These are phyloP conservation scores for Tachystola acroxantha DNA, from an alignment of 2,888 invertebrate species.

Conservation along the genomic window DNA sequence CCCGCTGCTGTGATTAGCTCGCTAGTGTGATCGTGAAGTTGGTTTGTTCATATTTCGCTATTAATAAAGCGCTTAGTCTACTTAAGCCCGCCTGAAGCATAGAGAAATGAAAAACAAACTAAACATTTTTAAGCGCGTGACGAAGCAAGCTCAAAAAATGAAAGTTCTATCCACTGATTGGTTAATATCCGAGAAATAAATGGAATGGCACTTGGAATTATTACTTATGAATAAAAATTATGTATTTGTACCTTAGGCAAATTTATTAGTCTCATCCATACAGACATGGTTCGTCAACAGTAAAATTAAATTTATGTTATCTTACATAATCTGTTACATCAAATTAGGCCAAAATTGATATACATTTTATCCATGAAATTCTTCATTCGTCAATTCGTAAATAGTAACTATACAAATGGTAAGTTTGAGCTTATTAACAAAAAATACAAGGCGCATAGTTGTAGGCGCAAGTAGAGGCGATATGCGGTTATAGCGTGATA, in stretches of 20 bases:
- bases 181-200: too few species aligned
- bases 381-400: background rate
- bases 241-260: background rate
- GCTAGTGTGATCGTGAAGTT: conserved; percentile 29
- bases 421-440: conserved; percentile 32
- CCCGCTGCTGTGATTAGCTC: conserved; percentile 38
- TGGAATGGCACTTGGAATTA: background rate
- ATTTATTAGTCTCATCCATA: background rate
- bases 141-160: conserved; percentile 50
- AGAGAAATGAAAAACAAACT: conserved; percentile 33
- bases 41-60: conserved; percentile 37
- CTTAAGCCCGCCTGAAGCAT: conserved; percentile 50
- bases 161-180: too few species aligned
- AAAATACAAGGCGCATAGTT: conserved; percentile 34
- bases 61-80: conserved; percentile 49
- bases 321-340: background rate
- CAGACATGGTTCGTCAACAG: conserved; percentile 1
- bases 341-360: conserved; percentile 6
- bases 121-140: conserved; percentile 46
- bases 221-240: background rate
- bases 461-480: conserved; percentile 36
- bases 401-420: conserved; percentile 1
- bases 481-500: conserved; percentile 31
- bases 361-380: conserved; percentile 1
- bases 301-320: background rate